These are phyloP conservation scores for Micrastur ruficollis DNA, from an alignment of 2,797 vertebrate genomes.

Conservation along the genomic window DNA sequence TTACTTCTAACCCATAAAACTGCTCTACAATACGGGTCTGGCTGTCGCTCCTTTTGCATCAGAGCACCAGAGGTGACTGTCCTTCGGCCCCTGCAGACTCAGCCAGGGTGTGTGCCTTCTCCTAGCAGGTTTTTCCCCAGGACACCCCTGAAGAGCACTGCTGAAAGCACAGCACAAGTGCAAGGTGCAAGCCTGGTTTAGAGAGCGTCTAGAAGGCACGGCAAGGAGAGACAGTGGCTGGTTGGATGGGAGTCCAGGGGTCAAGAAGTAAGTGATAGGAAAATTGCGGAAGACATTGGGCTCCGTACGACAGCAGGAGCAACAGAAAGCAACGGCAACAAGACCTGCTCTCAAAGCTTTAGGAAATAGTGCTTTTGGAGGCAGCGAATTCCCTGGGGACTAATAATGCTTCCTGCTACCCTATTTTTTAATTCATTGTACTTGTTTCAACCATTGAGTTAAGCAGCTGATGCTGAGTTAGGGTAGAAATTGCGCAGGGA, in stretches of 20 bases:
- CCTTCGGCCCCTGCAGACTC: not conserved
- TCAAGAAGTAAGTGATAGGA: not conserved
- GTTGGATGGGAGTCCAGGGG: not conserved
- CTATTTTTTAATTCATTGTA: not conserved
- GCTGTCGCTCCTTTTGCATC: not conserved
- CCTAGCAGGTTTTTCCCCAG: not conserved
- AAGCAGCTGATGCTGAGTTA: conserved; percentile 1
- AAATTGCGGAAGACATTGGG: not conserved
- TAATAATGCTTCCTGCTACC: not conserved
- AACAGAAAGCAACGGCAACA: not conserved
- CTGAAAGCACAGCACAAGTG: not conserved
- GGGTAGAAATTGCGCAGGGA: not conserved
- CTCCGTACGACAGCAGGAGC: not conserved
- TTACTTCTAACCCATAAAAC: not conserved
- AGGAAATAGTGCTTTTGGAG: not conserved
- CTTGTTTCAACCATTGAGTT: not conserved
- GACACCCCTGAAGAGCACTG: not conserved
- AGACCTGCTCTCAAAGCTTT: not conserved
- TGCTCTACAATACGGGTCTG: not conserved
- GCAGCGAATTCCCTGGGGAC: not conserved
- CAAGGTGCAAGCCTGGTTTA: not conserved
- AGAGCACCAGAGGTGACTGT: not conserved
- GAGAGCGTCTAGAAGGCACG: not conserved
- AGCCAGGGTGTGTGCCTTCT: not conserved
- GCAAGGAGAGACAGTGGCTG: not conserved